These are phyloP conservation scores for Lasioglossum figueresi DNA, from an alignment of 2,888 invertebrate species.

Conservation along the genomic window DNA sequence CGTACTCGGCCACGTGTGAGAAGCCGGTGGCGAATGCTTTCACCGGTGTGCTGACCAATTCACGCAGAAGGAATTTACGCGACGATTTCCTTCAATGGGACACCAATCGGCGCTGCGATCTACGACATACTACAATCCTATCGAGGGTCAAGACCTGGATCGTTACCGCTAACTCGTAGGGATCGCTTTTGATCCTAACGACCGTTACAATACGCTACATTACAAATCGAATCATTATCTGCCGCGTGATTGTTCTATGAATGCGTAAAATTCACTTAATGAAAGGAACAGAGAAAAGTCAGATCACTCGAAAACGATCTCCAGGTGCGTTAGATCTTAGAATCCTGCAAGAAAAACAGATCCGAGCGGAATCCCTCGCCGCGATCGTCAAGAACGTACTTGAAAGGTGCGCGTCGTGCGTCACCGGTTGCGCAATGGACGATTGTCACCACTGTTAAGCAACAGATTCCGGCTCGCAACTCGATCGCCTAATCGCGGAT, in stretches of 20 bases:
- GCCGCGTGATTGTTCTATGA: neutral
- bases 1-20: slow-evolving; percentile 54
- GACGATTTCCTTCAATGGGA: slow-evolving; percentile 54
- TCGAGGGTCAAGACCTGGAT: neutral
- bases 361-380: slow-evolving; percentile 15
- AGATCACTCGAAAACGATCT: slow-evolving; percentile 5
- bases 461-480: slow-evolving; percentile 68
- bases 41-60: slow-evolving; percentile 67
- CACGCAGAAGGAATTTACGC: slow-evolving; percentile 66
- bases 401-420: slow-evolving; percentile 54
- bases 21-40: slow-evolving; percentile 61
- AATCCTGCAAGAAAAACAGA: slow-evolving; percentile 1
- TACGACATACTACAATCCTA: neutral
- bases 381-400: slow-evolving; percentile 43
- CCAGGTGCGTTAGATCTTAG: neutral
- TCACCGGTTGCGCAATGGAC: slow-evolving; percentile 63
- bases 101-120: slow-evolving; percentile 15
- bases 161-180: neutral
- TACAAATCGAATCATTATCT: neutral
- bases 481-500: slow-evolving; percentile 70
- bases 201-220: neutral
- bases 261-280: neutral
- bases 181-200: neutral
- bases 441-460: slow-evolving; percentile 69
- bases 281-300: neutral